Base-by-base conservation (phyloP, 1,140 invertebrate genomes). In the Calosoma granatense region DNA sequence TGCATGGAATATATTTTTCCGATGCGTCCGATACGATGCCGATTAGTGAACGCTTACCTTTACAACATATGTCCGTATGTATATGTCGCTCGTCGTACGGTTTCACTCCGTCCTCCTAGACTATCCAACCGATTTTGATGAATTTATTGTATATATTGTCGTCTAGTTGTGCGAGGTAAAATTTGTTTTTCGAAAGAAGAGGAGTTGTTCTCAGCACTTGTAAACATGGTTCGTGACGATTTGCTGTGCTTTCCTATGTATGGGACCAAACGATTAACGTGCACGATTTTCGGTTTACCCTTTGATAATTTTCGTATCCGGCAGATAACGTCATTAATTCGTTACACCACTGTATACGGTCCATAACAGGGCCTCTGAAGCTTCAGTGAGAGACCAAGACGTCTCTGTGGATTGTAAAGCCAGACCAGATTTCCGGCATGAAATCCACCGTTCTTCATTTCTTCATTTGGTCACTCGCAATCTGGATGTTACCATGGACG, bases 341-440 rank as follows among this genome's bases (percentile, higher is more conserved):
- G 36, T 9, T 9, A 11, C 36, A 39, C 36, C 9, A 39, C n/a
- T 9, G 9, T 9, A n/a, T 39, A 39, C 36, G 36, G 36, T 39
- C 36, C 36, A 11, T 39, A 9, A 9, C 36, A 39, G 9, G 36
- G n/a, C 36, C n/a, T 9, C n/a, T 39, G 36, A 9, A 53, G 15
- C 21, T 54, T 54, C 53, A 26, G 23, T 15, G 2, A 54, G 2
- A 19, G 2, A 4, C 53, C 53, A 26, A 26, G 12, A 11, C 19
- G 12, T 30, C 26, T 30, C 36, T 54, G 53, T 6, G 53, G 53
- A 1, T 54, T 54, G 21, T 54, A 22, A n/a, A 14, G 19, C 53
- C 53, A 54, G 2, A 21, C 23, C 19, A 54, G 26, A 23, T 54
- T 19, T 54, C 53, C 23, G 2, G 2, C 22, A 15, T 54, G 53